Evolutionary conservation across 2,888 invertebrate genomes (phyloP).

Genomic region (Lathronympha strigana): DNA sequence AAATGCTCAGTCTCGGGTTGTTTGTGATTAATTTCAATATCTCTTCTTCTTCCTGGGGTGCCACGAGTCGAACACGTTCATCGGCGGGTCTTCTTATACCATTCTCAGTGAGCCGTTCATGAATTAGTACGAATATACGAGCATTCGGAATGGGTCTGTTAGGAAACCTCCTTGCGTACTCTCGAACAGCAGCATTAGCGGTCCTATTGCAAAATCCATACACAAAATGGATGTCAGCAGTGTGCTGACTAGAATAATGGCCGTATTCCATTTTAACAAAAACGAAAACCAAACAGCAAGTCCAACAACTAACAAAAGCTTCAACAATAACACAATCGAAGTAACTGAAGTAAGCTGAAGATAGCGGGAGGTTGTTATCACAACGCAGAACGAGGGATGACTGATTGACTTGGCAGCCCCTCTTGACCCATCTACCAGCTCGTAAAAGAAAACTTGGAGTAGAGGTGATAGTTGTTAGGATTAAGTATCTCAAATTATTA

Average conservation of each 20-base stretch:
- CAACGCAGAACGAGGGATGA: too few relatives aligned
- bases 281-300: too few relatives aligned
- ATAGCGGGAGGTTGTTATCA: too few relatives aligned
- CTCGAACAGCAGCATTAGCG: constrained; percentile 5
- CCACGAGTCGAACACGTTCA: too few relatives aligned
- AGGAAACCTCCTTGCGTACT: constrained; percentile 9
- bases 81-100: neutral
- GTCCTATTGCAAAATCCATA: neutral
- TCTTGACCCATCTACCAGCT: neutral
- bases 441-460: too few relatives aligned
- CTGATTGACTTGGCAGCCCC: too few relatives aligned
- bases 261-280: neutral
- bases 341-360: too few relatives aligned
- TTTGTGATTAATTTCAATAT: neutral
- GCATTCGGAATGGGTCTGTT: neutral
- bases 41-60: constrained; percentile 2
- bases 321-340: too few relatives aligned
- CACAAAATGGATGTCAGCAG: constrained; percentile 4
- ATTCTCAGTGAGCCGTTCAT: too few relatives aligned
- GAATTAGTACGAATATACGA: neutral
- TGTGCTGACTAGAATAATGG: constrained; percentile 1
- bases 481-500: neutral
- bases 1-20: neutral
- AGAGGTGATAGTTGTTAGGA: too few relatives aligned
- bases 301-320: too few relatives aligned